Percentiles rank a stretch among this genome's conserved stretches.
Evolutionary conservation across 2,113 vertebrate species (phyloP).

Genomic region (Polypterus senegalus): DNA sequence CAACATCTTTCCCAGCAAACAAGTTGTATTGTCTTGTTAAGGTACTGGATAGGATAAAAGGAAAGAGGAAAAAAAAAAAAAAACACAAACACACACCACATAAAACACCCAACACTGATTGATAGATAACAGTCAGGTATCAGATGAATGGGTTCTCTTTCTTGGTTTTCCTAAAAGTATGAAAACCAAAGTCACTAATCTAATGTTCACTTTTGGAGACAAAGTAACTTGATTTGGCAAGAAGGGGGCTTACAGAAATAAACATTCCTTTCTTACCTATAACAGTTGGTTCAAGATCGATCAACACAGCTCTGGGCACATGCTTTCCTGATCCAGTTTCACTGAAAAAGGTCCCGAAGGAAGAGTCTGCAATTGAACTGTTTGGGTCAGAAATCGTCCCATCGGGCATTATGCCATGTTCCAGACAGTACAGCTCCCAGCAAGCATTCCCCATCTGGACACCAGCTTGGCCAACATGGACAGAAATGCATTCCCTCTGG

Average conservation of each 20-base stretch:
- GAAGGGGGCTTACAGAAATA: neutral
- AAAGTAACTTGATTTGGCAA: too few relatives aligned
- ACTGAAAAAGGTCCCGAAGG: constrained; percentile 56
- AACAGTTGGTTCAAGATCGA: constrained; percentile 57
- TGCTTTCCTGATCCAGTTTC: constrained; percentile 51
- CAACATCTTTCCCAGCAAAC: too few relatives aligned
- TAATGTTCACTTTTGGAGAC: too few relatives aligned
- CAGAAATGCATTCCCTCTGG: constrained; percentile 61
- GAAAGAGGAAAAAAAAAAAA: too few relatives aligned
- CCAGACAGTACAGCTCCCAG: constrained; percentile 68
- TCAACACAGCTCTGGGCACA: constrained; percentile 47
- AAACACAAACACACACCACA: too few relatives aligned
- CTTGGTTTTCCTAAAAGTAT: too few relatives aligned
- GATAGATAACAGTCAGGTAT: too few relatives aligned
- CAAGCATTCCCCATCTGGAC: constrained; percentile 66
- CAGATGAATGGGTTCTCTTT: too few relatives aligned
- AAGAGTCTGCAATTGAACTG: constrained; percentile 26
- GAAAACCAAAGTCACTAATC: too few relatives aligned
- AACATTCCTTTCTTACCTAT: constrained; percentile 31
- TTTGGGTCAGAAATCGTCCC: constrained; percentile 41
- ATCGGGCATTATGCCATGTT: constrained; percentile 55
- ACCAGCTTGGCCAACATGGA: constrained; percentile 63
- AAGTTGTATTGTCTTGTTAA: too few relatives aligned
- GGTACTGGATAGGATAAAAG: too few relatives aligned
- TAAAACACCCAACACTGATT: too few relatives aligned